These are phyloP conservation scores for Nothoprocta pentlandii DNA, from an alignment of 2,113 vertebrate species.

Conservation along the genomic window DNA sequence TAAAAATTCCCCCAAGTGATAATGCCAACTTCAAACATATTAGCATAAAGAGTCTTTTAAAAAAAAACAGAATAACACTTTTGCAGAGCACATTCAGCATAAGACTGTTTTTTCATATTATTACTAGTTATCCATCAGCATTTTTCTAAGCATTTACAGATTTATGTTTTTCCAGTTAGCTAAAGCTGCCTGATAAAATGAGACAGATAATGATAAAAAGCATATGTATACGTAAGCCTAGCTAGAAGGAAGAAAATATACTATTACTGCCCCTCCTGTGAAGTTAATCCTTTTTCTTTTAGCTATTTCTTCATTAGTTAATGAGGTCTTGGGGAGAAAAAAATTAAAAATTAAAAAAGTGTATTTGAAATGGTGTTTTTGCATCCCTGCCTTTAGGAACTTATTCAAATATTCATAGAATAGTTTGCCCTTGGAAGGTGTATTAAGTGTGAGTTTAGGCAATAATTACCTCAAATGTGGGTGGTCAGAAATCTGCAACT, in stretches of 20 bases:
- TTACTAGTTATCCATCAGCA: conserved; percentile 67
- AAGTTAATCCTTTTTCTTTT: conserved; percentile 81
- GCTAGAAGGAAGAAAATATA: conserved; percentile 74
- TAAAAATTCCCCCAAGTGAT: conserved; percentile 41
- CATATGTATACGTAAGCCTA: conserved; percentile 66
- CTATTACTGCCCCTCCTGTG: conserved; percentile 74
- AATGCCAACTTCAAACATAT: conserved; percentile 60
- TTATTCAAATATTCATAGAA: conserved; percentile 77
- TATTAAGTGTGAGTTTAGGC: conserved; percentile 73
- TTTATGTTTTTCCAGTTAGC: conserved; percentile 68
- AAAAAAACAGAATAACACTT: conserved; percentile 20
- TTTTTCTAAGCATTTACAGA: conserved; percentile 74
- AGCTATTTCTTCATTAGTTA: conserved; percentile 82
- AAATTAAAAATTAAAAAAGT: conserved; percentile 26
- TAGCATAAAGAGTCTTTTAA: conserved; percentile 18
- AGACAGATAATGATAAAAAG: conserved; percentile 80
- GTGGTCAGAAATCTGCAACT: conserved; percentile 61
- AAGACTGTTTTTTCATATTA: conserved; percentile 74
- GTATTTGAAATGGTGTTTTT: conserved; percentile 66
- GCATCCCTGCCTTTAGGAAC: conserved; percentile 76
- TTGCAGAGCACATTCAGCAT: conserved; percentile 38
- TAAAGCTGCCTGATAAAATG: conserved; percentile 77
- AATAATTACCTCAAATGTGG: conserved; percentile 58
- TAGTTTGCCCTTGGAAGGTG: conserved; percentile 67
- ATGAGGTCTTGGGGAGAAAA: conserved; percentile 67